Conservation (phyloP, 2,113 vertebrate species). For the Crotophaga sulcirostris region DNA sequence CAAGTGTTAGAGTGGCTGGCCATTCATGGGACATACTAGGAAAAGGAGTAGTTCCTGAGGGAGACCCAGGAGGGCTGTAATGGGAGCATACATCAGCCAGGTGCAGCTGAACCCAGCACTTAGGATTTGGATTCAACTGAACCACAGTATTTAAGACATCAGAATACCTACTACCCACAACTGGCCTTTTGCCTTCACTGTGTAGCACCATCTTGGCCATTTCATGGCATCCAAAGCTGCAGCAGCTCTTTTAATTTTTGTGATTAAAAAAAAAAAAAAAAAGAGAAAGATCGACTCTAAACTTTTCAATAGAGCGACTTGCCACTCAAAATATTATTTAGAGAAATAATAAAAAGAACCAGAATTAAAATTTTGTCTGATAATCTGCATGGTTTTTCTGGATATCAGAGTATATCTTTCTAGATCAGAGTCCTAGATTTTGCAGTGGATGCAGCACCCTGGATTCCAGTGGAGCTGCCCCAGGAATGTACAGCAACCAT, state of each 20-base stretch:
- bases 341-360: neutral
- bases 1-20: neutral
- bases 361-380: neutral
- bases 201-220: neutral
- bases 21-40: neutral
- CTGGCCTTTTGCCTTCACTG: neutral
- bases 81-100: neutral
- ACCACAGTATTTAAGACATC: neutral
- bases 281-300: neutral
- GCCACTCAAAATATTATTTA: neutral
- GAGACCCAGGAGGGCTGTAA: neutral
- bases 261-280: neutral
- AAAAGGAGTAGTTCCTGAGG: neutral
- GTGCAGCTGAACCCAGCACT: neutral
- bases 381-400: neutral
- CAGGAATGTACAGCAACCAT: fast-evolving
- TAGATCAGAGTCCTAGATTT: neutral
- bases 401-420: neutral
- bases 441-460: neutral
- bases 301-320: neutral
- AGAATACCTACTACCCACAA: neutral
- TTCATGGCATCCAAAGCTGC: neutral
- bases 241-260: neutral
- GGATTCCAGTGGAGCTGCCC: neutral
- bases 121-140: neutral